Percentiles rank a stretch among this genome's conserved stretches.
These are phyloP conservation scores for Athene noctua DNA, from an alignment of 2,113 vertebrate genomes.

Conservation along the genomic window DNA sequence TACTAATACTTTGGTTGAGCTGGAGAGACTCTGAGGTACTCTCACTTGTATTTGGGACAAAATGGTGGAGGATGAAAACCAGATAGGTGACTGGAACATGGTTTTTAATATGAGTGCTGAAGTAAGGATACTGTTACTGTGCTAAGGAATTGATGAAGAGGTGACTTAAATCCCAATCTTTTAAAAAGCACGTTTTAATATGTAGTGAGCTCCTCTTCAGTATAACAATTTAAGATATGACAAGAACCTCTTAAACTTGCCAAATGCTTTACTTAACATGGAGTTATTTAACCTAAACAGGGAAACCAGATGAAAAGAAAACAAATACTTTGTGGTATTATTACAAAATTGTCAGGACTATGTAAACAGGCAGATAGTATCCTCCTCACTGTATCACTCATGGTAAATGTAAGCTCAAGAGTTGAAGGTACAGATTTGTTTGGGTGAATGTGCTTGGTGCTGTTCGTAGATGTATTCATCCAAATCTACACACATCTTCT, in stretches of 20 bases:
- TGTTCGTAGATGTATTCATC: not conserved
- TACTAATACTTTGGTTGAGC: not conserved
- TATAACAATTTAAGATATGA: not conserved
- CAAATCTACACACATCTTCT: fast-evolving
- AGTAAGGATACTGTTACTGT: not conserved
- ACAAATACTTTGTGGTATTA: not conserved
- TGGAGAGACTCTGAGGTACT: not conserved
- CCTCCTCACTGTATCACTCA: not conserved
- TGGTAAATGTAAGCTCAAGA: not conserved
- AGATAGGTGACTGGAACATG: not conserved
- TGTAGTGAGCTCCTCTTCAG: not conserved
- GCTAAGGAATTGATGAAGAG: not conserved
- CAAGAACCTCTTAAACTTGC: not conserved
- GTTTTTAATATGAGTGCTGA: too few relatives aligned
- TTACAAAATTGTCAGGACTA: not conserved
- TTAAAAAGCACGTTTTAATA: not conserved
- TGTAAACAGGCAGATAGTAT: not conserved
- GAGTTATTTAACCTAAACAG: not conserved
- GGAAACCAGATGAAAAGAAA: not conserved
- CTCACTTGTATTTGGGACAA: not conserved
- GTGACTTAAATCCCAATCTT: not conserved
- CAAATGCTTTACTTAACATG: not conserved
- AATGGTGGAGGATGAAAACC: not conserved
- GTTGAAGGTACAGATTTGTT: not conserved
- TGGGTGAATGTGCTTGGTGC: not conserved